Conservation (phyloP, 2,113 vertebrate species). For the Passer domesticus region DNA sequence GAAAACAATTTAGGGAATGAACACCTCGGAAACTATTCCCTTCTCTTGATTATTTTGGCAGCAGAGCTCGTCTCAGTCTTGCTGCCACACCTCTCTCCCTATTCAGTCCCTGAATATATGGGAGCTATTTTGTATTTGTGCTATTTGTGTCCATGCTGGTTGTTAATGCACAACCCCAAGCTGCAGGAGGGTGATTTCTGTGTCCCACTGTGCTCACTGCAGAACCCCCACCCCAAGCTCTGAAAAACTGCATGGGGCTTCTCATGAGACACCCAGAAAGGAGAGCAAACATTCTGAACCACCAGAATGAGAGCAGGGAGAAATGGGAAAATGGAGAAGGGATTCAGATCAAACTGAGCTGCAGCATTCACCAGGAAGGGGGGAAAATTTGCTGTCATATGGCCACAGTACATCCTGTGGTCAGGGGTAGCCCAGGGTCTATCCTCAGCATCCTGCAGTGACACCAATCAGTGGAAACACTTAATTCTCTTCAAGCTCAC, state of each 20-base stretch:
- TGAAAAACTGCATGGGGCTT: background rate
- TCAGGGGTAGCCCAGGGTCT: background rate
- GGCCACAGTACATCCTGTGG: background rate
- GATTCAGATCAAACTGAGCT: background rate
- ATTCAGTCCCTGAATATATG: background rate
- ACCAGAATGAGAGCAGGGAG: background rate
- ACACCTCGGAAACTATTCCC: conserved; percentile 56
- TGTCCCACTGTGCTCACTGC: background rate
- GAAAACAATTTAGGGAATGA: conserved; percentile 45
- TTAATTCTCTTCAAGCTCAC: background rate
- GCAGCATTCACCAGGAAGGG: background rate
- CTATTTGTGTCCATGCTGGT: background rate
- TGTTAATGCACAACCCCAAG: background rate
- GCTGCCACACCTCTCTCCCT: conserved; percentile 33
- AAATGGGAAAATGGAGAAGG: background rate
- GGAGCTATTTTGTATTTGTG: background rate
- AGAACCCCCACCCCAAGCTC: background rate
- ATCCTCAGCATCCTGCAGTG: background rate
- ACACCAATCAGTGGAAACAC: background rate
- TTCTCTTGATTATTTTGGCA: conserved; percentile 49
- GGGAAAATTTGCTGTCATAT: background rate
- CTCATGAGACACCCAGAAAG: background rate
- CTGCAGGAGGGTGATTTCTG: background rate
- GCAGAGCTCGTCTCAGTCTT: background rate
- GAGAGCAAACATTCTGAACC: background rate